Evolutionary conservation across 2,113 vertebrate species (phyloP), one percentile per base, ranked within the genome.

Genomic region (Python bivittatus): DNA sequence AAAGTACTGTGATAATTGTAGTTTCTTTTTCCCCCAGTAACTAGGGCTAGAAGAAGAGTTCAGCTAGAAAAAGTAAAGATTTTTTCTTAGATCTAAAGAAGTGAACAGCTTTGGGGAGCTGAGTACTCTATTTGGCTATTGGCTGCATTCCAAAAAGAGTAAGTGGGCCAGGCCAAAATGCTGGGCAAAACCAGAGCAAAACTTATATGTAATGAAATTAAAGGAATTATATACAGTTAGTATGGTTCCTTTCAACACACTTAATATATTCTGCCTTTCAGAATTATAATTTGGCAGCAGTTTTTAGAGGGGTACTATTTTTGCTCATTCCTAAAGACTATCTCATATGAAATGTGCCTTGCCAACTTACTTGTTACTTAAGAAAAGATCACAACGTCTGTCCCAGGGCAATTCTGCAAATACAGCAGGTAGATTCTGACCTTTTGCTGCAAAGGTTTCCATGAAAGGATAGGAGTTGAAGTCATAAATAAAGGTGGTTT

Each of bases 401-500:
- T 95, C 93, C 97, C 97, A 95, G 0, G 95, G 20, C 88, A 97
- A 0, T 0, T 56, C 42, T 85, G 94, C 88, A 1, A 86, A 9
- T 17, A 91, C 88, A 72, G 54, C 88, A 9, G 1, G 84, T 29
- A 92, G 54, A 23, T 92, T 5, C 48, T 86, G 84, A 29, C 33
- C 29, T 25, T 93, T 90, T 23, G 91, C 93, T 44, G 86, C 90
- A 57, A 97, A 92, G 68, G 94, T 84, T 8, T 97, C 90, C 93
- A 96, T 86, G 29, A 96, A 95, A 1, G 94, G 79, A 53, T 95
- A 97, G 68, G 89, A 91, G 6, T 93, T 90, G 22, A 98, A 96
- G 38, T 97, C 57, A 93, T 97, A 98, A 29, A 95, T 84, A 93
- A 98, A 97, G 72, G 98, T 86, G 29, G 95, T 95, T 23, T 79